Evolutionary conservation across 2,797 vertebrate species (phyloP), one percentile per base, ranked within the genome.

Genomic region (Xenopus petersii): DNA sequence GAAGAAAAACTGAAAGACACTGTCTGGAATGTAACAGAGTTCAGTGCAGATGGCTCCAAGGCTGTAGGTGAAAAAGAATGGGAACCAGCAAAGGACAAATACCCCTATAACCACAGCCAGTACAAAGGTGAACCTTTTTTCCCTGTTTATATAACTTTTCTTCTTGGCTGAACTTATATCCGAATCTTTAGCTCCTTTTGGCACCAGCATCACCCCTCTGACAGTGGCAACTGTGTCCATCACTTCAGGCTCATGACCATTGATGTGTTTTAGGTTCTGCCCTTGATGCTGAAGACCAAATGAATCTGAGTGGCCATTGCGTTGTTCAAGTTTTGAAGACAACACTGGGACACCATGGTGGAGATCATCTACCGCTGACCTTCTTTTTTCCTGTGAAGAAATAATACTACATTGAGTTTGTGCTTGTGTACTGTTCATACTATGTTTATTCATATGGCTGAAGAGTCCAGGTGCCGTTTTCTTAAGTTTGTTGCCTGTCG

Each of bases 51-150:
- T 86, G 0, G 96, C 96, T 2, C 89, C 88, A 55, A 98, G 92
- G 65, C 95, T 96, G 83, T 98, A 97, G 76, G 94, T 95, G 84
- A 98, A 98, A 87, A 98, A 98, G 87, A 98, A 98, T 0, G 96
- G 96, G 86, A 98, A 98, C 96, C 96, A 98, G 82, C 96, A 98
- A 74, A 97, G 84, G 48, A 98, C 89, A 4, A 98, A 98, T 7
- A 94, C 95, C 0, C 96, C 96, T 0, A 98, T 98, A 77, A 98
- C 95, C 81, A 98, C 96, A 0, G 96, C 94, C 82, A 98, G 79
- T 7, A 98, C 96, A 0, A 97, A 95, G 64, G 96, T 98, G 87
- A 98, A 97, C 0, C 96, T 91, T 48, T 95, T 97, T 84, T 98
- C 96, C 55, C 96, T 84, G 85, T 93, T 96, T 71, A 94, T 87